Evolutionary conservation across 2,113 vertebrate species (phyloP).

Genomic region (Hiodon alosoides): DNA sequence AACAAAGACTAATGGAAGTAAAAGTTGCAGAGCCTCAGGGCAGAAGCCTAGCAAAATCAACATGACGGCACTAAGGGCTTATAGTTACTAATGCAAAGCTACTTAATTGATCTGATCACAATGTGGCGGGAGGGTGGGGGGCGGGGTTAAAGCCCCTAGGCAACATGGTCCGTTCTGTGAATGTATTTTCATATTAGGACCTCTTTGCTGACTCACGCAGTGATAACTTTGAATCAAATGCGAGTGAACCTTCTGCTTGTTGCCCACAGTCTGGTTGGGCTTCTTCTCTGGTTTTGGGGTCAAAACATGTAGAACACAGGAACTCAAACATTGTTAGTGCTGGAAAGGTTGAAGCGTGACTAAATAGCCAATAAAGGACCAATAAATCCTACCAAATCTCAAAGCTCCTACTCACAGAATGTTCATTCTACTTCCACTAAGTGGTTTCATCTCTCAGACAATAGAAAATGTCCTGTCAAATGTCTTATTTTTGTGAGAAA

Average conservation of each 20-base stretch:
- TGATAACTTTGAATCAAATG: not conserved
- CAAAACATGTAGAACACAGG: not conserved
- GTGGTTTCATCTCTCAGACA: not conserved
- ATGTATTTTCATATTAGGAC: constrained; percentile 8
- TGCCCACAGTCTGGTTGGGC: not conserved
- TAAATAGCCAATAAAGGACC: too few species aligned
- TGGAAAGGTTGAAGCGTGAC: too few species aligned
- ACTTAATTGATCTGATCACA: constrained; percentile 33
- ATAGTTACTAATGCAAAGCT: not conserved
- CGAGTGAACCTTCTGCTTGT: not conserved
- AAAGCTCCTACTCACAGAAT: not conserved
- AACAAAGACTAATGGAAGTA: constrained; percentile 23
- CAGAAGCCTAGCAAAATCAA: constrained; percentile 21
- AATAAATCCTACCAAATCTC: too few species aligned
- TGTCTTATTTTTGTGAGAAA: not conserved
- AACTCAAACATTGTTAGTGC: not conserved
- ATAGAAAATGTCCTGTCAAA: not conserved
- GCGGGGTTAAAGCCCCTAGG: constrained; percentile 19
- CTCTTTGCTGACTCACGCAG: not conserved
- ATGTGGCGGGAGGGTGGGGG: constrained; percentile 28
- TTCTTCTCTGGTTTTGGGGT: not conserved
- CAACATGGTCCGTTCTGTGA: not conserved
- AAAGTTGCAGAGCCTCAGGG: constrained; percentile 31
- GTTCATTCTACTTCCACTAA: not conserved
- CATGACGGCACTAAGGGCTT: constrained; percentile 6